These are phyloP conservation scores for Pseudorhombus dupliciocellatus DNA, from an alignment of 2,113 vertebrate species.

Conservation along the genomic window DNA sequence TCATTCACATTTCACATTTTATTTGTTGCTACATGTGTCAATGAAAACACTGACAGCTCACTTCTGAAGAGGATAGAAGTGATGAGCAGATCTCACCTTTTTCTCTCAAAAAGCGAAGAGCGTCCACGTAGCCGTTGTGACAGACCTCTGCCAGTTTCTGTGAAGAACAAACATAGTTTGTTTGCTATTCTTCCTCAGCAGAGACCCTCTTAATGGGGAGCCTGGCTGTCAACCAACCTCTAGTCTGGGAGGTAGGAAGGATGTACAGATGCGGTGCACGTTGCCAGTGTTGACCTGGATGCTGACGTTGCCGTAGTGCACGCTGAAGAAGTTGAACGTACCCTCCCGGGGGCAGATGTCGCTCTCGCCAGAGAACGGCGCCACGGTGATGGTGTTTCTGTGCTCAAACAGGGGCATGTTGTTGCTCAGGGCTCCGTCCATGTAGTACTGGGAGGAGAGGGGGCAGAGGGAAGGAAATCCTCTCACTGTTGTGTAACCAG, in stretches of 20 bases:
- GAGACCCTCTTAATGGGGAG: not conserved
- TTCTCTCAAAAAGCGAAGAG: slow-evolving; percentile 84
- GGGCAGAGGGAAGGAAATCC: not conserved
- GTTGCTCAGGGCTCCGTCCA: slow-evolving; percentile 89
- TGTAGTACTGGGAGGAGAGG: slow-evolving; percentile 79
- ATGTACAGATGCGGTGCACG: slow-evolving; percentile 66
- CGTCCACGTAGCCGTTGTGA: slow-evolving; percentile 87
- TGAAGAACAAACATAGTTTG: slow-evolving; percentile 15
- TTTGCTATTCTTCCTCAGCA: no score
- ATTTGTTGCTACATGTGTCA: not conserved
- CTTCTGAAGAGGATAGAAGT: not conserved
- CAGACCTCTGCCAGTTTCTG: slow-evolving; percentile 88
- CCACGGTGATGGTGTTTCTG: slow-evolving; percentile 89
- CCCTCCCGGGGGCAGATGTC: slow-evolving; percentile 76
- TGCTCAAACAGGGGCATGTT: slow-evolving; percentile 82
- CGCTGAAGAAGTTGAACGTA: slow-evolving; percentile 66
- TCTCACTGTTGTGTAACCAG: no score
- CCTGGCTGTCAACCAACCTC: slow-evolving; percentile 61
- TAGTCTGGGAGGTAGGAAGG: slow-evolving; percentile 77
- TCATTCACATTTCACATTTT: no score
- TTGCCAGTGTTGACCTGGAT: slow-evolving; percentile 75
- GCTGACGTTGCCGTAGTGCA: slow-evolving; percentile 70
- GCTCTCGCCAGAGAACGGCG: slow-evolving; percentile 89
- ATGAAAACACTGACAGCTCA: not conserved
- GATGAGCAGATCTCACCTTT: slow-evolving; percentile 75